Percentiles rank a stretch among this genome's conserved stretches.
These are phyloP conservation scores for Sinotaia quadrata DNA, from an alignment of 2,888 invertebrate genomes.

Conservation along the genomic window DNA sequence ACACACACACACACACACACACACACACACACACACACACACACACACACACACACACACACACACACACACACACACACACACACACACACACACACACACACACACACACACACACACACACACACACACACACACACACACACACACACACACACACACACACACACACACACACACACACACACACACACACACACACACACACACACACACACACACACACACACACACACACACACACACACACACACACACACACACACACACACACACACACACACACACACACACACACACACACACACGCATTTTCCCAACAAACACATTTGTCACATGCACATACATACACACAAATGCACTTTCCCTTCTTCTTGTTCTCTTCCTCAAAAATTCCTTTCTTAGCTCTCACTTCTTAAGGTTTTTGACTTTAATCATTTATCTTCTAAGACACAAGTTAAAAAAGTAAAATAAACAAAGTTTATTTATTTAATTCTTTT, in stretches of 20 bases:
- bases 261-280: slow-evolving; percentile 1
- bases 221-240: slow-evolving; percentile 4
- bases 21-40: no score
- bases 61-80: slow-evolving; percentile 1
- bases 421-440: no score
- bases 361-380: background rate
- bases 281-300: slow-evolving; percentile 6
- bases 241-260: slow-evolving; percentile 8
- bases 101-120: background rate
- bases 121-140: background rate
- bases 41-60: background rate
- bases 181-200: background rate
- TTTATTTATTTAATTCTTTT: no score
- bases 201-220: slow-evolving; percentile 1
- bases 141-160: background rate
- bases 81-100: background rate
- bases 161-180: background rate
- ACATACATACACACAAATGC: slow-evolving; percentile 1
- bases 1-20: no score
- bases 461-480: no score
- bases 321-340: background rate
- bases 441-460: no score
- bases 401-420: no score
- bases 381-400: background rate
- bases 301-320: background rate